These are phyloP conservation scores for Eurystomus gularis DNA, from an alignment of 2,113 vertebrate genomes.

Conservation along the genomic window DNA sequence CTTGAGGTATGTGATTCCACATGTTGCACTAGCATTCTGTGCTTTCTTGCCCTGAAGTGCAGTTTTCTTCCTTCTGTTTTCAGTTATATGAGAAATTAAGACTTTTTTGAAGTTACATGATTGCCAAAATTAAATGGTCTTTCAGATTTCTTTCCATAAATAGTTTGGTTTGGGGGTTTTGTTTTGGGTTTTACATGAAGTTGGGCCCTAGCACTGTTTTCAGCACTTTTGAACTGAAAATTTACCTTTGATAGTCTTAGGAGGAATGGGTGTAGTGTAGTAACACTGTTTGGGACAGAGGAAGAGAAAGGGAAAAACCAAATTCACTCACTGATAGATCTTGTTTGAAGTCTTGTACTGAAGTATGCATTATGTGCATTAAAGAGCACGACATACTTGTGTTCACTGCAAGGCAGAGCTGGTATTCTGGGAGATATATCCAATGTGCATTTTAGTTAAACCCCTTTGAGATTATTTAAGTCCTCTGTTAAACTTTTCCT, in stretches of 20 bases:
- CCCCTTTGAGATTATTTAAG: neutral
- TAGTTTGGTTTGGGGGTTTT: neutral
- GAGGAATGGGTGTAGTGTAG: neutral
- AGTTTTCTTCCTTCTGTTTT: neutral
- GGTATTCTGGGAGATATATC: neutral
- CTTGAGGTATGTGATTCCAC: too few species aligned
- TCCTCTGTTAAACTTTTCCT: neutral
- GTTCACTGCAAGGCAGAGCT: neutral
- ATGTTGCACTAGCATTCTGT: neutral
- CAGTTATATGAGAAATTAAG: neutral
- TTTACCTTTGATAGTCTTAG: neutral
- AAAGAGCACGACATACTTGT: neutral
- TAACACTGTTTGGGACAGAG: neutral
- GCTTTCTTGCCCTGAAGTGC: neutral
- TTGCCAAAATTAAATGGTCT: neutral
- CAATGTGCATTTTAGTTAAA: neutral
- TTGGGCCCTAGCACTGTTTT: too few species aligned
- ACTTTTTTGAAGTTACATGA: neutral
- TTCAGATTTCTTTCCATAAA: neutral
- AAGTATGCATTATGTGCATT: neutral
- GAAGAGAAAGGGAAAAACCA: neutral
- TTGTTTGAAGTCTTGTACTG: neutral
- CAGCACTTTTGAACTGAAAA: neutral
- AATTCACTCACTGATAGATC: neutral
- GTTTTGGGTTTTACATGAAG: neutral